A percentile compares a stretch with the other conserved stretches of the same genome.
Evolutionary conservation across 1,140 invertebrate genomes (phyloP).

Genomic region (Whitmania pigra): DNA sequence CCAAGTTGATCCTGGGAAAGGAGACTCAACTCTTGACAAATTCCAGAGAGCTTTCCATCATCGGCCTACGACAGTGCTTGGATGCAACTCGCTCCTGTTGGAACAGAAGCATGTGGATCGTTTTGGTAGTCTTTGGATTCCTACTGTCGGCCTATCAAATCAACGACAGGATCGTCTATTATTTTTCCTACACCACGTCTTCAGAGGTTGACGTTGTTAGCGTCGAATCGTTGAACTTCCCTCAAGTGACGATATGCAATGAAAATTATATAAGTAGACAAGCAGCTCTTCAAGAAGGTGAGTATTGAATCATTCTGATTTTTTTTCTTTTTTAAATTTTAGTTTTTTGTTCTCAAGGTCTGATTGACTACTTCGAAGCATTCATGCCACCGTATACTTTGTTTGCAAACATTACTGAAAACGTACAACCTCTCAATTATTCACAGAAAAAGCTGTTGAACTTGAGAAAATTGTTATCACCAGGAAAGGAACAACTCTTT

Average conservation of each 20-base stretch:
- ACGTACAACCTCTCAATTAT: not conserved
- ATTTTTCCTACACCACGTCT: conserved; percentile 1
- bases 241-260: conserved; percentile 17
- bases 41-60: too few relatives aligned
- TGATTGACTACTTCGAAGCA: not conserved
- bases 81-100: not conserved
- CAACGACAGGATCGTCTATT: conserved; percentile 16
- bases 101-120: conserved; percentile 8
- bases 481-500: not conserved
- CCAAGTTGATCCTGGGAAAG: too few relatives aligned
- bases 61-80: conserved; percentile 6
- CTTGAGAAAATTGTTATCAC: not conserved
- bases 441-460: not conserved
- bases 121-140: not conserved
- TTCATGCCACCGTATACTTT: not conserved
- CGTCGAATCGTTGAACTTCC: not conserved
- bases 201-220: not conserved
- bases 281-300: not conserved
- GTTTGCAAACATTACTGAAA: too few relatives aligned
- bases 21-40: too few relatives aligned
- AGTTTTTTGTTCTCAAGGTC: not conserved
- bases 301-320: not conserved
- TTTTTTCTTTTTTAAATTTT: not conserved
- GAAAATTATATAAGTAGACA: not conserved
- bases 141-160: conserved; percentile 7